Conservation (phyloP, 2,888 invertebrate species). For the Anthrax anthrax region DNA sequence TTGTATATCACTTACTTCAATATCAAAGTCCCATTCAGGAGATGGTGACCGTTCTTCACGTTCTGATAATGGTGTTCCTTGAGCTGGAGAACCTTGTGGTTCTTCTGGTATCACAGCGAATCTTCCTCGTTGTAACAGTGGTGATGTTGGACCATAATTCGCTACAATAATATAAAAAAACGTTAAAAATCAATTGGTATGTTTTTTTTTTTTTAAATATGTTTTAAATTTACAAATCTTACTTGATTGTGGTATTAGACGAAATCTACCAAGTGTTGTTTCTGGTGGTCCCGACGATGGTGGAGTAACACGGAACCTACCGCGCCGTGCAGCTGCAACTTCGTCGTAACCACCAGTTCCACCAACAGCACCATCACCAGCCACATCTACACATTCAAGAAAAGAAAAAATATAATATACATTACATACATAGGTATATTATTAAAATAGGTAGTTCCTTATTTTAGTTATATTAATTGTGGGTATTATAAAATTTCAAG, state of each 20-base stretch:
- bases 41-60: conserved; percentile 28
- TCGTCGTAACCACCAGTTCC: conserved; percentile 21
- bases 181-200: no score
- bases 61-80: conserved; percentile 21
- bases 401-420: background rate
- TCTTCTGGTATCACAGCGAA: conserved; percentile 37
- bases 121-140: conserved; percentile 32
- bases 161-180: no score
- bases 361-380: conserved; percentile 20
- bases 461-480: no score
- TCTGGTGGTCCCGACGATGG: conserved; percentile 31
- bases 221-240: no score
- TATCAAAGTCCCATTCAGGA: conserved; percentile 36
- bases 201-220: no score
- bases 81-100: conserved; percentile 32
- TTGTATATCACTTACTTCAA: conserved; percentile 22
- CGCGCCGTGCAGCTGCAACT: conserved; percentile 31
- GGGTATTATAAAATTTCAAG: no score
- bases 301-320: conserved; percentile 42
- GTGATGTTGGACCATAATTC: conserved; percentile 33
- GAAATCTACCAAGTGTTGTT: conserved; percentile 33
- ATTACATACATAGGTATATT: no score
- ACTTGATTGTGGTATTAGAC: conserved; percentile 32
- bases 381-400: conserved; percentile 12
- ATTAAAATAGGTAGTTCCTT: no score